A percentile compares a stretch with the other conserved stretches of the same genome.
phyloP scores from a whole-genome alignment of 1,140 invertebrate genomes.

The Battus philenor region DNA sequence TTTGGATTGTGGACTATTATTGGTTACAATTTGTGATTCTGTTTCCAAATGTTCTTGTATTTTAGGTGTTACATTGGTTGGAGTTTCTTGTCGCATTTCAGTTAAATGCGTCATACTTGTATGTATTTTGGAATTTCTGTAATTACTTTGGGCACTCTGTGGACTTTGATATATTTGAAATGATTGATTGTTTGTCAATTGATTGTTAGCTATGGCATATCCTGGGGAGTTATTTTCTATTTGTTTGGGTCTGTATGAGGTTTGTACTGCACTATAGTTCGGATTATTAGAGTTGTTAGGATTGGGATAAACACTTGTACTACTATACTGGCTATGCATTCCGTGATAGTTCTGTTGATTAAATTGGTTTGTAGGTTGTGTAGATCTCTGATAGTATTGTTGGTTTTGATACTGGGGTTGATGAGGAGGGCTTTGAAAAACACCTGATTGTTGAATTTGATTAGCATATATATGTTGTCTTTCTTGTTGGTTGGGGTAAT shows the following conservation, averaged over 20 bases:
- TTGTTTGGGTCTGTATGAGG: slow-evolving; percentile 51
- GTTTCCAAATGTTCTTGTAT: slow-evolving; percentile 35
- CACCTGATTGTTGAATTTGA: slow-evolving; percentile 55
- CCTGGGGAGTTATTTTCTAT: slow-evolving; percentile 31
- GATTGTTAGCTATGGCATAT: slow-evolving; percentile 34
- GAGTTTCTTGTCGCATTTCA: slow-evolving; percentile 33
- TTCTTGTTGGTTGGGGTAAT: slow-evolving; percentile 48
- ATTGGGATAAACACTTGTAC: slow-evolving; percentile 47
- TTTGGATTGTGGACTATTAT: slow-evolving; percentile 34
- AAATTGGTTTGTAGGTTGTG: slow-evolving; percentile 39
- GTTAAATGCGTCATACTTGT: slow-evolving; percentile 27
- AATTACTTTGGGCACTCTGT: slow-evolving; percentile 45
- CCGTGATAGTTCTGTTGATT: slow-evolving; percentile 42
- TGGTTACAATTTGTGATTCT: slow-evolving; percentile 37
- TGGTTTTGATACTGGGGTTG: slow-evolving; percentile 59
- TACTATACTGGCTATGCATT: slow-evolving; percentile 51
- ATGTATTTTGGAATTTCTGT: slow-evolving; percentile 35
- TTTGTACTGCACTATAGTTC: slow-evolving; percentile 50
- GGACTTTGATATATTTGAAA: slow-evolving; percentile 67
- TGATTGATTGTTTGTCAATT: slow-evolving; percentile 39
- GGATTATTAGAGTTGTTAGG: slow-evolving; percentile 33
- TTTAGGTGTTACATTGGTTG: slow-evolving; percentile 21
- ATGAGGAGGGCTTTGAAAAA: slow-evolving; percentile 63
- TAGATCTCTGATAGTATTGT: slow-evolving; percentile 53
- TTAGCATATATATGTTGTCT: slow-evolving; percentile 58